Base-by-base conservation (phyloP, 2,888 invertebrate genomes). In the Phaonia tiefii region DNA sequence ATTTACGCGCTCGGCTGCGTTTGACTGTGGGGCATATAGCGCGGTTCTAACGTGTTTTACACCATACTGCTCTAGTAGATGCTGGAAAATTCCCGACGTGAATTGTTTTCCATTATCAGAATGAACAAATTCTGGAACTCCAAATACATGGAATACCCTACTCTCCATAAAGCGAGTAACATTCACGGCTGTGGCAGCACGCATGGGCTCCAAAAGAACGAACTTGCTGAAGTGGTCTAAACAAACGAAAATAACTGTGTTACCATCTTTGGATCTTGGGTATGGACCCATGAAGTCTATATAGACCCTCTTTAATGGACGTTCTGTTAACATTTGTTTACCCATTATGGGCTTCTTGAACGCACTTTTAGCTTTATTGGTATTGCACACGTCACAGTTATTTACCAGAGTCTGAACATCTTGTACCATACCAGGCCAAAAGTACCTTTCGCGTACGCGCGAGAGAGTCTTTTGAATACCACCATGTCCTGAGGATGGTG, bases 51-150 rank as follows among this genome's bases (percentile, higher is more conserved):
- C 8, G 20, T 51, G 51, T 17, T 51, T 17, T 3, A 51, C 51
- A 5, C 51, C 17, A 51, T 51, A 51, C 20, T n/a, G n/a, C n/a
- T n/a, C n/a, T n/a, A n/a, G n/a, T n/a, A n/a, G n/a, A n/a, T n/a
- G n/a, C n/a, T 56, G 78, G 42, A 56, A 83, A 83, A 71, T 15
- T 17, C 77, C 75, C 0, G 80, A 58, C 7, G 72, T 49, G 75
- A 84, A 86, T 63, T 86, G 85, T 7, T 76, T 60, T 0, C 86
- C 86, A 78, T 87, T 87, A 56, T 88, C 86, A 17, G 79, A 78
- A n/a, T 85, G 84, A 7, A 85, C 51, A 49, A 60, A 67, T 20
- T 82, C 77, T 0, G 85, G 84, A 15, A 85, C 84, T 3, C 85
- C 86, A 80, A 85, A 87, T 13, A 83, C 25, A 15, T 84, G 70